Evolutionary conservation across 1,140 invertebrate species (phyloP), one percentile per base, ranked within the genome.

Genomic region (Holcopasites calliopsidis): DNA sequence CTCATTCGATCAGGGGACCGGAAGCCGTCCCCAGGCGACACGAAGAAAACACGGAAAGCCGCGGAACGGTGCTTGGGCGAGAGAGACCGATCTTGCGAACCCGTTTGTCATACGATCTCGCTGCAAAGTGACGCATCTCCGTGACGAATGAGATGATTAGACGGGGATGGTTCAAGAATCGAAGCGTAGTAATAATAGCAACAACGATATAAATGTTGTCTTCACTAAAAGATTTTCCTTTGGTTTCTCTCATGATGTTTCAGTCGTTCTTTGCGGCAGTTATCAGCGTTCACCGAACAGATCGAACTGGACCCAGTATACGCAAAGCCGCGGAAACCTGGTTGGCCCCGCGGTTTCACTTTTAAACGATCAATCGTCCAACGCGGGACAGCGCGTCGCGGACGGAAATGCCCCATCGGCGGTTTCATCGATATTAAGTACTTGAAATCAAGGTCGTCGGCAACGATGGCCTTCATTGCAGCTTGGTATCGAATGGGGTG

Each of bases 1-100:
- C 91, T 91, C 90, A 80, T 90, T 91, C 82, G 70, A 73, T 76
- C 58, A 68, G 81, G 87, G 89, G 88, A 89, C 88, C 89, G 89
- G 90, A 91, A 91, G 82, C 71, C 57, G 65, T 57, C 31, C 18
- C 31, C 55, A 18, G 54, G n/a, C 77, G 80, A 64, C 76, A 65
- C 65, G 76, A 26, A 68, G 80, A 83, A 84, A 84, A 60, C 62
- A 76, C 61, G 62, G 66, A 76, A 83, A 83, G 64, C 21, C 40
- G 42, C 1, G n/a, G 54, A 31, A n/a, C 44, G 38, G 62, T 26
- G 47, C n/a, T n/a, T 33, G n/a, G 35, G n/a, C 11, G 38, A 65
- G 18, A 72, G 52, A 21, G 7, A n/a, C n/a, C 44, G 58, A 72
- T 64, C 52, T 52, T 52, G 33, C 35, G 26, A 64, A 64, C 69